Conservation (phyloP, 2,888 invertebrate species). For the Eumerus sabulonum region DNA sequence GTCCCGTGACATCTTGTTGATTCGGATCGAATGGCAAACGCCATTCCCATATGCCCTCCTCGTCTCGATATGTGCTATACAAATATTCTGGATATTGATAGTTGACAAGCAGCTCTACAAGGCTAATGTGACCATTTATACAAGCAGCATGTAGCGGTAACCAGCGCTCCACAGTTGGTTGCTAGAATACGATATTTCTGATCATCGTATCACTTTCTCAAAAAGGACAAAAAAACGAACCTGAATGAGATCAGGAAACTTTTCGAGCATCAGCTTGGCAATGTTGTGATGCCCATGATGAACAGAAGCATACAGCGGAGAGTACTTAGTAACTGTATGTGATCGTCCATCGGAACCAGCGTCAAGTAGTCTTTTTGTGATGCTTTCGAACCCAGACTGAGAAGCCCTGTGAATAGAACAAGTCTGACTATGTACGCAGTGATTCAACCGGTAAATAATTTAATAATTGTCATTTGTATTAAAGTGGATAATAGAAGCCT, state of each 20-base stretch:
- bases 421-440: neutral
- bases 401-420: conserved; percentile 84
- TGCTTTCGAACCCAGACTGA: conserved; percentile 89
- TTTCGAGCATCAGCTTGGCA: conserved; percentile 86
- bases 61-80: conserved; percentile 85
- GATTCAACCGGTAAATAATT: too few relatives aligned
- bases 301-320: conserved; percentile 94
- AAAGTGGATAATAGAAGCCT: too few relatives aligned
- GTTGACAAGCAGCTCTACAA: conserved; percentile 89
- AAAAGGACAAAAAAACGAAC: too few relatives aligned
- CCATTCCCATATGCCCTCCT: conserved; percentile 89
- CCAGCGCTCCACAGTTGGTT: conserved; percentile 95
- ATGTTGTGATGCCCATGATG: conserved; percentile 91
- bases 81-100: conserved; percentile 89
- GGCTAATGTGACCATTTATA: conserved; percentile 89
- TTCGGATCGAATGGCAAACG: conserved; percentile 95
- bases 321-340: conserved; percentile 94
- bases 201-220: conserved; percentile 50
- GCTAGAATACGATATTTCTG: conserved; percentile 78
- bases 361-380: conserved; percentile 88
- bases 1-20: conserved; percentile 92
- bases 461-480: too few relatives aligned
- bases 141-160: conserved; percentile 95
- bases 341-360: conserved; percentile 92
- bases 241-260: conserved; percentile 91